Evolutionary conservation across 2,797 vertebrate genomes (phyloP), one percentile per base, ranked within the genome.

Genomic region (Halcyon smyrnensis): DNA sequence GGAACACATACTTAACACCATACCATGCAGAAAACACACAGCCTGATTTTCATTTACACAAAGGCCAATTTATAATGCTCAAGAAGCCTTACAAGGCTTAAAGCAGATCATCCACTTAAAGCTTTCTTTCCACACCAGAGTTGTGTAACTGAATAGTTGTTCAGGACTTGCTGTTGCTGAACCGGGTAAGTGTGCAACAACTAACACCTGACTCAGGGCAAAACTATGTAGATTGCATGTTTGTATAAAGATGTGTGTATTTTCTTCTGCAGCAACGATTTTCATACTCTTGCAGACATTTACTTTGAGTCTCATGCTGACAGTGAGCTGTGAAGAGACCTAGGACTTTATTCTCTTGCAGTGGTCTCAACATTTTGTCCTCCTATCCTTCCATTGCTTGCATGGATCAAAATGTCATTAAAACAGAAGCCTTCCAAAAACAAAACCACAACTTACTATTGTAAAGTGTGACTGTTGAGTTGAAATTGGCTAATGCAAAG

Each of bases 101-200:
- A 88, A 91, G 63, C 69, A 91, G 73, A 81, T 81, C 93, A 82
- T 75, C 93, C 82, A 88, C 87, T 91, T 91, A 53, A 56, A 71
- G 30, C 79, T 75, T 75, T 20, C 73, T 94, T 86, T 94, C 62
- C 64, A 12, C 62, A 53, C 79, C 18, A 13, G 51, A 75, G 48
- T 23, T 78, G 73, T 78, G 65, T 37, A 90, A 68, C 60, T 43
- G 65, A n/a, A 53, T 6, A 45, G 57, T 18, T 80, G 30, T 24
- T 78, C 62, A 15, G 82, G 85, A 62, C 69, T 68, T 68, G 84
- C 75, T 73, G 64, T 32, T 93, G 71, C 73, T 75, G 51, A 80
- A 34, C 86, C 0, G 11, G 65, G 68, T 63, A 59, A 46, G 75
- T 4, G 23, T 69, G 75, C 65, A 65, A 78, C 90, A 84, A 57